Conservation (phyloP, 2,797 vertebrate genomes). For the Hippoglossus hippoglossus region DNA sequence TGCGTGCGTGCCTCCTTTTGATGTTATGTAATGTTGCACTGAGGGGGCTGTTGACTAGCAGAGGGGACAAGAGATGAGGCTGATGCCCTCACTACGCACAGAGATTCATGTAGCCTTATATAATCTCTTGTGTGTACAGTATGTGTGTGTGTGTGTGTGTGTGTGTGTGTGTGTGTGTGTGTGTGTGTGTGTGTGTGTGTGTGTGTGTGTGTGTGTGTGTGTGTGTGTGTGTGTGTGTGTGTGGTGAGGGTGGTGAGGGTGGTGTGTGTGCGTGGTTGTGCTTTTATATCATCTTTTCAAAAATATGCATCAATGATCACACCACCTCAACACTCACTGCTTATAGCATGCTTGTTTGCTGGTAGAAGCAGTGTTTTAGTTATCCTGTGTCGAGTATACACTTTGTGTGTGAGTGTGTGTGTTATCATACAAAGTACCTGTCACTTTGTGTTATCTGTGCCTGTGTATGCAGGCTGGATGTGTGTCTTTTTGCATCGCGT, state of each 20-base stretch:
- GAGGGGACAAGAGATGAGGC: conserved; percentile 36
- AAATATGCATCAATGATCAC: conserved; percentile 3
- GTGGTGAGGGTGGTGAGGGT: not conserved
- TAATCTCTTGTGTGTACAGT: conserved; percentile 22
- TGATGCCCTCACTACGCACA: conserved; percentile 30
- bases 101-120: conserved; percentile 32
- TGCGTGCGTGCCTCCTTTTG: not conserved
- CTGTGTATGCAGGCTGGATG: conserved; percentile 3
- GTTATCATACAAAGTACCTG: conserved; percentile 17
- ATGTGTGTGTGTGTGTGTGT: conserved; percentile 9
- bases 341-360: conserved; percentile 5
- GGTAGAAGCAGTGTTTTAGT: not conserved
- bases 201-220: conserved; percentile 5
- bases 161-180: conserved; percentile 1
- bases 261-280: conserved; percentile 19
- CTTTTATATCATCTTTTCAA: conserved; percentile 23
- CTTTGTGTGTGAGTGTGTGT: not conserved
- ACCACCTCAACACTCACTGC: not conserved
- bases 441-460: conserved; percentile 35
- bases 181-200: conserved; percentile 31
- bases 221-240: conserved; percentile 6
- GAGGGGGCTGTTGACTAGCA: conserved; percentile 48
- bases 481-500: conserved; percentile 31
- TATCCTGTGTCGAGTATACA: conserved; percentile 2
- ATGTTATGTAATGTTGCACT: conserved; percentile 59